Percentiles rank a stretch among this genome's conserved stretches.
These are phyloP conservation scores for Epicauta chinensis DNA, from an alignment of 1,140 invertebrate species.

Conservation along the genomic window DNA sequence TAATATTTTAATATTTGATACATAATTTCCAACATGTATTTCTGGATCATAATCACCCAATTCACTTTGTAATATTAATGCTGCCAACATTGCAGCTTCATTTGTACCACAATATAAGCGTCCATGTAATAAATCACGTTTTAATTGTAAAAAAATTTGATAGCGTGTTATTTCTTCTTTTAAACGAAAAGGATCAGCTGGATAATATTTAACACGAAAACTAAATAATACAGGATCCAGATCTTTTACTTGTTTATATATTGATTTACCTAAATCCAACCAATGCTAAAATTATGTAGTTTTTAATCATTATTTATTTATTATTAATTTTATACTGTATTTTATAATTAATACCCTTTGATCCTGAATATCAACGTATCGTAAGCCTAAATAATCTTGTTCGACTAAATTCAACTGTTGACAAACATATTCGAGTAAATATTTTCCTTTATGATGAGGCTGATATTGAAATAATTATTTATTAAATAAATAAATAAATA, in stretches of 20 bases:
- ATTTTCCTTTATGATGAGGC: constrained; percentile 90
- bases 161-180: constrained; percentile 86
- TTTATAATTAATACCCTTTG: constrained; percentile 73
- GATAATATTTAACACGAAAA: constrained; percentile 92
- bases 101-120: constrained; percentile 84
- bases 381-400: constrained; percentile 95
- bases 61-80: constrained; percentile 91
- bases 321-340: too few species aligned
- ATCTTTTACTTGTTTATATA: constrained; percentile 93
- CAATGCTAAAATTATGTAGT: constrained; percentile 71
- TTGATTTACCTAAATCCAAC: constrained; percentile 89
- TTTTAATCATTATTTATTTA: constrained; percentile 34
- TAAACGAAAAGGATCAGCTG: constrained; percentile 76
- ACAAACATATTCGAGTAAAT: constrained; percentile 89
- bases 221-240: constrained; percentile 82
- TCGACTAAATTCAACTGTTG: constrained; percentile 89
- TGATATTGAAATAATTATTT: constrained; percentile 48
- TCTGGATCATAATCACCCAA: constrained; percentile 89
- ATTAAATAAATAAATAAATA: constrained; percentile 1
- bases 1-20: constrained; percentile 83
- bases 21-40: constrained; percentile 84
- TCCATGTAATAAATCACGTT: constrained; percentile 90
- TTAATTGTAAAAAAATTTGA: constrained; percentile 89
- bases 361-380: constrained; percentile 87
- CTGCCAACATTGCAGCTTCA: constrained; percentile 84